Percentiles rank a stretch among this genome's conserved stretches.
phyloP scores from a whole-genome alignment of 2,888 invertebrate genomes.

The Malachius bipustulatus region DNA sequence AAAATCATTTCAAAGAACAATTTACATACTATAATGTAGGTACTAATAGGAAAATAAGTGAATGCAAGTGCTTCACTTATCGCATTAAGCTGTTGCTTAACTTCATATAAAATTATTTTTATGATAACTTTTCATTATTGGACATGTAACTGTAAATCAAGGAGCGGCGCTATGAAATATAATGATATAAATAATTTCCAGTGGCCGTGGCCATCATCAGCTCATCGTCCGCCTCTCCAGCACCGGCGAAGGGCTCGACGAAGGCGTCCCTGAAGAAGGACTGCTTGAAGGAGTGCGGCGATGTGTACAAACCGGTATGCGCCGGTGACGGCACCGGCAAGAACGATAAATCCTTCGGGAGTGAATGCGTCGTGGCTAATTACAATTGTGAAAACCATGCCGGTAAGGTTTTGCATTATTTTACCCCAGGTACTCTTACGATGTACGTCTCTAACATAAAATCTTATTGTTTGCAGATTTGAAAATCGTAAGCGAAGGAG shows the following conservation, averaged over 20 bases:
- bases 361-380: conserved; percentile 49
- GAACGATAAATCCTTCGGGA: conserved; percentile 47
- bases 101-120: too few species aligned
- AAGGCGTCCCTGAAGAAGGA: conserved; percentile 44
- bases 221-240: too few species aligned
- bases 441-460: conserved; percentile 7
- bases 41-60: too few species aligned
- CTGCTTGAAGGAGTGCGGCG: conserved; percentile 44
- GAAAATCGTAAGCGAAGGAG: conserved; percentile 47
- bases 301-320: conserved; percentile 47
- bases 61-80: too few species aligned
- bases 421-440: neutral
- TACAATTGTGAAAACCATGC: conserved; percentile 55
- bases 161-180: too few species aligned
- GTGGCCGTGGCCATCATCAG: too few species aligned
- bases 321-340: conserved; percentile 47
- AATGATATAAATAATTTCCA: too few species aligned
- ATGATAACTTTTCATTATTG: too few species aligned
- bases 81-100: too few species aligned
- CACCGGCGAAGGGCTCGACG: conserved; percentile 51
- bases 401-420: conserved; percentile 36
- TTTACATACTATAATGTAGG: too few species aligned
- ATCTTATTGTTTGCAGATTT: conserved; percentile 43
- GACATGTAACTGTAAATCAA: too few species aligned
- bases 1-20: too few species aligned